These are phyloP conservation scores for Stichopus chloronotus DNA, from an alignment of 35 echinoderm and acorn worm species.

Conservation along the genomic window DNA sequence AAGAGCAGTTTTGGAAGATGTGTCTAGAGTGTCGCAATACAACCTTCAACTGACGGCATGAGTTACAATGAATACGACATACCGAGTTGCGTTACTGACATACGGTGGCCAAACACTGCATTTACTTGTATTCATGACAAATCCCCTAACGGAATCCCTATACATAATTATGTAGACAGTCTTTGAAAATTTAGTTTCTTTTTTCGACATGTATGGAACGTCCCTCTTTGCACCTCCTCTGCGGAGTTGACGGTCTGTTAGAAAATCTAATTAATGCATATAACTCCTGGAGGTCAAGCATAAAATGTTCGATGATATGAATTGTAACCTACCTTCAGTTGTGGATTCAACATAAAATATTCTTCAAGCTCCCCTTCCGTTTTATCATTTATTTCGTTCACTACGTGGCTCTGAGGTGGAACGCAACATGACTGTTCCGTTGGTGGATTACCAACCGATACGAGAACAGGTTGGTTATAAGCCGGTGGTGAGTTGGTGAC, in stretches of 20 bases:
- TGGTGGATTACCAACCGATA: background rate
- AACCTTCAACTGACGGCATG: too few species aligned
- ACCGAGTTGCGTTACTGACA: too few species aligned
- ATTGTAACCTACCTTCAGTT: background rate
- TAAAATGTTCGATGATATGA: background rate
- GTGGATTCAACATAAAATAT: background rate
- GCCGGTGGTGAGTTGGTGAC: background rate
- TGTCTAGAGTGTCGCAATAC: too few species aligned
- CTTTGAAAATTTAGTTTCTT: background rate
- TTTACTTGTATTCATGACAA: too few species aligned
- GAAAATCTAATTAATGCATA: background rate
- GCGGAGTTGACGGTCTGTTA: background rate
- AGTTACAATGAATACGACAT: too few species aligned
- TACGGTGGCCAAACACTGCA: too few species aligned
- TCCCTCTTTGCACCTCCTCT: background rate
- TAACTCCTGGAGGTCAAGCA: background rate
- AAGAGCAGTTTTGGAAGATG: too few species aligned
- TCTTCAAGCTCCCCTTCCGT: background rate
- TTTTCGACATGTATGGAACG: background rate
- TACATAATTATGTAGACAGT: background rate
- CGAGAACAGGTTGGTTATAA: background rate
- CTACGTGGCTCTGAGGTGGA: background rate
- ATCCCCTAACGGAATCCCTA: background rate
- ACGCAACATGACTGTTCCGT: background rate
- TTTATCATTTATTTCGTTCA: background rate